Evolutionary conservation across 2,888 invertebrate species (phyloP), one percentile per base, ranked within the genome.

Genomic region (Ophioninae sp.): DNA sequence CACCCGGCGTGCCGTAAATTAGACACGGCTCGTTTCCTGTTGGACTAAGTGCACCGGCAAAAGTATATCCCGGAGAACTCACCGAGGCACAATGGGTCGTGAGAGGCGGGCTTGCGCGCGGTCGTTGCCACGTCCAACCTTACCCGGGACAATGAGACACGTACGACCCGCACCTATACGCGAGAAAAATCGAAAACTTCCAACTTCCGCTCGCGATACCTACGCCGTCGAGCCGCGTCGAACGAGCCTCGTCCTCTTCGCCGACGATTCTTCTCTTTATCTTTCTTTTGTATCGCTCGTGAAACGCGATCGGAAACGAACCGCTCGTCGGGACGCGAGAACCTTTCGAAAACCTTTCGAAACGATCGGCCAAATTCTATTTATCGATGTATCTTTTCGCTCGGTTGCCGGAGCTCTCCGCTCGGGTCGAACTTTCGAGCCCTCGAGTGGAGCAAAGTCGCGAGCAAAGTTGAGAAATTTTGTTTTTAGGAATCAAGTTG

Each of bases 1-100:
- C 68, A 64, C 72, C 62, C 67, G 79, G 72, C 50, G 62, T 64
- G 79, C 72, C 78, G 88, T 88, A 88, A 89, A 89, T 90, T 89
- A 86, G 88, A 88, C 88, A 86, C 87, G 88, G 61, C 83, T 76
- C 86, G 81, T 88, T 90, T 90, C 89, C 89, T 88, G 83, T 83
- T 86, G 74, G 70, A 72, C 85, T 87, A 87, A 90, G 87, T 88
- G 89, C 87, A 84, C 23, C 20, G 57, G 69, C 64, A 69, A 68
- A 50, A 50, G 62, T 13, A 30, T 85, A 86, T 85, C 86, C 87
- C 75, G 56, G 10, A 83, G 70, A 79, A 85, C 74, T 76, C 39
- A 72, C 74, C 57, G 79, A 69, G 72, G 41, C 10, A 64, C 61
- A 75, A 75, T 65, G 65, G 39, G 56, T 10, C 13, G 8, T 50